A percentile compares a stretch with the other conserved stretches of the same genome.
Conservation (phyloP, 2,797 vertebrate genomes). For the Chromis chromis region DNA sequence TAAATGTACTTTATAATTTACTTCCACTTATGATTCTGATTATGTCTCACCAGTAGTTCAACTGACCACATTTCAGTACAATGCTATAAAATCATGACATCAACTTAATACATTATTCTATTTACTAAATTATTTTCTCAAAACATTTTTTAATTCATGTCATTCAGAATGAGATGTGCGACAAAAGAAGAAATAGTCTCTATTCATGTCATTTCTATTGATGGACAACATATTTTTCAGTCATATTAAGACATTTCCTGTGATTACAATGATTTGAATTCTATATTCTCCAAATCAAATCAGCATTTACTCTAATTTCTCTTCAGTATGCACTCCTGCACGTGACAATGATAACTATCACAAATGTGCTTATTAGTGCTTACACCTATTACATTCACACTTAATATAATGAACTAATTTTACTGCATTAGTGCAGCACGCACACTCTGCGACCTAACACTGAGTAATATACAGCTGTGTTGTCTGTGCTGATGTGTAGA, state of each 20-base stretch:
- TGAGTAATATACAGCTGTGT: slow-evolving; percentile 60
- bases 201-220: neutral
- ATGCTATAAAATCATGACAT: slow-evolving; percentile 26
- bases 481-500: slow-evolving; percentile 66
- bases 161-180: neutral
- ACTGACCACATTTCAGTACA: slow-evolving; percentile 8
- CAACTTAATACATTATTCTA: slow-evolving; percentile 11
- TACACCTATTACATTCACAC: slow-evolving; percentile 63
- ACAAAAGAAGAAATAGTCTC: neutral
- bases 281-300: neutral
- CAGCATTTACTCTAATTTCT: neutral
- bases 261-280: neutral
- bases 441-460: slow-evolving; percentile 56
- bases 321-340: too few species aligned
- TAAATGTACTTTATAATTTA: neutral
- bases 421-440: slow-evolving; percentile 45
- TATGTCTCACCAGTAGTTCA: slow-evolving; percentile 2
- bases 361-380: slow-evolving; percentile 54
- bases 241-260: neutral
- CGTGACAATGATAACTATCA: neutral
- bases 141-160: slow-evolving; percentile 16
- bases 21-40: too few species aligned
- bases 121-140: slow-evolving; percentile 14
- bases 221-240: neutral
- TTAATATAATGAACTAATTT: slow-evolving; percentile 72